Base-by-base conservation (phyloP, 2,888 invertebrate species). In the Dorcus parallelipipedus region DNA sequence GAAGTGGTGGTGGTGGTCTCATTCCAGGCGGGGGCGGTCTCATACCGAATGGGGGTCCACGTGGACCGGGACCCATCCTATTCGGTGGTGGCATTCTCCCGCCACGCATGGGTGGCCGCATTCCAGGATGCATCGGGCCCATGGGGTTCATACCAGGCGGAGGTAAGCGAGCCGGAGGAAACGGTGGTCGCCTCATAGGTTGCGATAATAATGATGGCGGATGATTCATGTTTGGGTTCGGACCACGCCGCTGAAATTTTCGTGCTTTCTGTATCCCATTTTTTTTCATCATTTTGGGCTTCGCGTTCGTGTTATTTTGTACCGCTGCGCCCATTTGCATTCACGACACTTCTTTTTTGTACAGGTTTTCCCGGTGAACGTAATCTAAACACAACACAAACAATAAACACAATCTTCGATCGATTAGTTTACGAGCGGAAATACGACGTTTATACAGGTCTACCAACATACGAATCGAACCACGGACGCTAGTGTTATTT, bases 101-200 rank as follows among this genome's bases (percentile, higher is more conserved):
- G 38, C 65, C 63, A 7, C 67, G 56, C 64, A 67, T 64, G 7
- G 64, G 72, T 20, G 72, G 73, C 38, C 72, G 65, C 69, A 74
- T 69, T 40, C 68, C 67, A 51, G 67, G 68, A 3, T 64, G 67
- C 17, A 58, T 53, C 47, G 65, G 64, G 6, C 67, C 65, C 65
- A 68, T 67, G 1, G 73, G 74, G 48, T 71, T 62, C 69, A 72
- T 69, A 9, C 73, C 70, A 17, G 72, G 71, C 5, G 70, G 73
- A 40, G 64, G 64, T 45, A 61, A 39, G 43, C 64, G 52, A 26
- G 59, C 67, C 42, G 68, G 66, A 33, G 66, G 69, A 56, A 68
- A 67, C 45, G 65, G 67, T 53, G 67, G 67, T 58, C 71, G 38
- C 41, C 57, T 52, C 57, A 57, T 57, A n/a, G 64, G 64, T 54